phyloP scores from a whole-genome alignment of 2,113 vertebrate genomes.

The Pomatostomus ruficeps region DNA sequence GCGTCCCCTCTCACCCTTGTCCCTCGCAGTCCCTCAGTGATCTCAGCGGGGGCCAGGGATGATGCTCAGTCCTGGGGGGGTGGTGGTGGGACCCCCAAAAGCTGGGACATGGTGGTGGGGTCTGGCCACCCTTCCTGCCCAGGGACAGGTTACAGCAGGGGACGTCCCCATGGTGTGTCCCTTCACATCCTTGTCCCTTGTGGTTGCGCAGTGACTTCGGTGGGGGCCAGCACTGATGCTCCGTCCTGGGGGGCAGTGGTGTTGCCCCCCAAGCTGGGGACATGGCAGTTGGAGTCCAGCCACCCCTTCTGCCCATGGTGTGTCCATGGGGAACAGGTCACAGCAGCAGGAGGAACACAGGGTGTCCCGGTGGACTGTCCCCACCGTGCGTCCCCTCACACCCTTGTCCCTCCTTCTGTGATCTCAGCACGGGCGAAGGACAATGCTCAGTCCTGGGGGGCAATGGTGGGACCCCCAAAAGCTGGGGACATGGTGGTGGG shows the following conservation, averaged over 20 bases:
- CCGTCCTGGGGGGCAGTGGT: accelerated
- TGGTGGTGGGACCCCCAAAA: not conserved
- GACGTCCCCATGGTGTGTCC: not conserved
- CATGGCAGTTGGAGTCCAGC: not conserved
- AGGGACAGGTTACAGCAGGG: not conserved
- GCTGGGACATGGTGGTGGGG: not conserved
- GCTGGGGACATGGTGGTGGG: not conserved
- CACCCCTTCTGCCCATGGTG: not conserved
- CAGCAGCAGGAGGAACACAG: not conserved
- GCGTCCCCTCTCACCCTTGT: not conserved
- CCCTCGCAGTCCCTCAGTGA: not conserved
- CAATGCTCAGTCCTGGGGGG: not conserved
- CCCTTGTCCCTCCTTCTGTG: not conserved
- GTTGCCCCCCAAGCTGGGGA: not conserved
- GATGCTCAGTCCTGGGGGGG: not conserved
- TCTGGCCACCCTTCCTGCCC: not conserved
- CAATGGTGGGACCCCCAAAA: not conserved
- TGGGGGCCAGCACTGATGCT: not conserved
- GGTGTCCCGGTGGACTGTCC: not conserved
- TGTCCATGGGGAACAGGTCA: not conserved
- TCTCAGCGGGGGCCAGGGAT: not conserved
- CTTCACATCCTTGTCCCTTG: not conserved
- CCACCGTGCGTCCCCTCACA: not conserved
- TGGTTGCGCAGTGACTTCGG: accelerated
- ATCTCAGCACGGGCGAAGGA: not conserved